Evolutionary conservation across 2,113 vertebrate species (phyloP), one percentile per base, ranked within the genome.

Genomic region (Turdus rufiventris): DNA sequence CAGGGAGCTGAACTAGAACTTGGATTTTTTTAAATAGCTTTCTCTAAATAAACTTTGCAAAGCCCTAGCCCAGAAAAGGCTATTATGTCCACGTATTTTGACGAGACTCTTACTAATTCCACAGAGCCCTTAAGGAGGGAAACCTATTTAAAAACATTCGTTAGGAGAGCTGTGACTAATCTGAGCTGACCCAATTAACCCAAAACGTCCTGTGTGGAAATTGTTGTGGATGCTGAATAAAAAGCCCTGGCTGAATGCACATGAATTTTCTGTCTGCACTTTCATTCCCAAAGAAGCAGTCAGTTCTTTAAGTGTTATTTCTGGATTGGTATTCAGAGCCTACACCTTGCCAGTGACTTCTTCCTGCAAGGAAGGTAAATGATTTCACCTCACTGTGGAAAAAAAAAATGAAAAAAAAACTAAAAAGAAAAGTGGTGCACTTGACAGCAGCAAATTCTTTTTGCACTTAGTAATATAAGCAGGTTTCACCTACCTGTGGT

Each of bases 161-260:
- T 94, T 94, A 93, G 78, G 93, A 96, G 82, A 80, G 54, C 85
- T 93, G 93, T 96, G 95, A 91, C 93, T 96, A 96, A 95, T 96
- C 74, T 76, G 85, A 90, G 62, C 78, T 90, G 95, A 93, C 95
- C 96, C 85, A 94, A 96, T 96, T 96, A 96, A 96, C 96, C 95
- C 90, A 82, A 88, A 94, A 76, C n/a, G 75, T 88, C 82, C 93
- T 90, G 75, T 88, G 85, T 96, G 75, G 50, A 96, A 94, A 95
- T 80, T 48, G 42, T 65, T 85, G 88, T 80, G 63, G 85, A 83
- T 14, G 4, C 58, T 83, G 88, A 85, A 75, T 70, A 68, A 94
- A 96, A 96, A 50, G 36, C 51, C 71, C 3, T 1, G 66, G 54
- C 45, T 94, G 81, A 82, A 65, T 9, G 40, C 74, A 50, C 78